Base-by-base conservation (phyloP, 2,888 invertebrate genomes). In the Pachliopta kotzebuea region DNA sequence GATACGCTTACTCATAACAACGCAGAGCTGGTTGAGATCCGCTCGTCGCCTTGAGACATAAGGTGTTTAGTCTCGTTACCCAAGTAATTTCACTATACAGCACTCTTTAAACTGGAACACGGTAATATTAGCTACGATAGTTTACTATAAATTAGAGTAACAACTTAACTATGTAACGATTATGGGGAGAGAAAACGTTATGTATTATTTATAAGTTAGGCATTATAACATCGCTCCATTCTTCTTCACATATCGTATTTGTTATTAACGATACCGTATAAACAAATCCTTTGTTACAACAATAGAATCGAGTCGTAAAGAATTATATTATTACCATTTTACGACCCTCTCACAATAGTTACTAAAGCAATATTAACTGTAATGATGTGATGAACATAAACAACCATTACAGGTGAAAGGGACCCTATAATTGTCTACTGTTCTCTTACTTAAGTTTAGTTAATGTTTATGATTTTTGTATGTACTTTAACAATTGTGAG, bases 271-370 rank as follows among this genome's bases (percentile, higher is more conserved):
- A 29, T 54, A 49, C 18, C 24, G 6, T 42, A 20, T 37, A 42
- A 17, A 37, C 8, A 50, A 31, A 21, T 56, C 64, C 24, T 55
- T 60, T 64, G 64, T 64, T 52, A 8, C 52, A 18, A 14, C 6
- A 21, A 52, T 56, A 52, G 42, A 56, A 53, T 56, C 20, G 37
- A 18, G 23, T 37, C 50, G 50, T 60, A 50, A 60, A 64, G 26
- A 29, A 50, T 23, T 11, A 45, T 45, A 29, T 42, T 60, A 60
- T 64, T 64, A 52, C 52, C 49, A 17, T 56, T 60, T 60, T 56
- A 60, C 56, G 56, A 31, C 26, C 29, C 23, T 53, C 18, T 11
- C n/a, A 54, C 42, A 37, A 26, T 62, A 50, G 57, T 53, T 58
- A 42, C 45, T 6, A 29, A 14, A 53, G 14, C 20, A 53, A 52